Evolutionary conservation across 2,888 invertebrate species (phyloP).

Genomic region (Cyaniris semiargus): DNA sequence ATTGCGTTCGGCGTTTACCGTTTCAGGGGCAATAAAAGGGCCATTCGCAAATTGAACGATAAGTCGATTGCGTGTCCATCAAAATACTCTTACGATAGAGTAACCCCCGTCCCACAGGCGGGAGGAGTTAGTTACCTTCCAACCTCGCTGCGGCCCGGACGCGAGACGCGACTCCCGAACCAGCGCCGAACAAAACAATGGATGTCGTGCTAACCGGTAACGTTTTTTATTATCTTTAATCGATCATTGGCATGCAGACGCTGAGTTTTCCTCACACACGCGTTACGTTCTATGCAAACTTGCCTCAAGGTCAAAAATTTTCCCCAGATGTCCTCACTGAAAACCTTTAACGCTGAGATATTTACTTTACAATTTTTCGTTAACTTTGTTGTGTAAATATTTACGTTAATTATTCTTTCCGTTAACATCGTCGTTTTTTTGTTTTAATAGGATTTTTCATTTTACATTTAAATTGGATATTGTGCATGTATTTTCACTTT

Average conservation of each 20-base stretch:
- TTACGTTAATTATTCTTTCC: background rate
- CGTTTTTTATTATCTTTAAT: constrained; percentile 33
- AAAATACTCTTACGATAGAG: constrained; percentile 37
- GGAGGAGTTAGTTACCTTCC: constrained; percentile 45
- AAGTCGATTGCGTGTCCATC: constrained; percentile 42
- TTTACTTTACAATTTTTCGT: background rate
- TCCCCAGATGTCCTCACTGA: constrained; percentile 33
- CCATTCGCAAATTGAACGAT: constrained; percentile 37
- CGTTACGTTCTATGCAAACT: constrained; percentile 29
- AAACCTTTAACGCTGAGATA: constrained; percentile 24
- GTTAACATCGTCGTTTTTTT: background rate
- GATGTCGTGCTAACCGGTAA: constrained; percentile 39
- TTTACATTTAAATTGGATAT: background rate
- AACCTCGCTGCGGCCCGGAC: constrained; percentile 43
- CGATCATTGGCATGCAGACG: background rate
- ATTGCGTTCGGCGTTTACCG: constrained; percentile 18
- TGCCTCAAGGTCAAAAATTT: constrained; percentile 34
- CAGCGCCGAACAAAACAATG: constrained; percentile 40
- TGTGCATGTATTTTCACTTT: background rate
- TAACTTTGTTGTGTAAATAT: constrained; percentile 10
- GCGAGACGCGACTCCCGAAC: constrained; percentile 49
- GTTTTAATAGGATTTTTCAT: background rate
- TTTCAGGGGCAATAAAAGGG: constrained; percentile 37
- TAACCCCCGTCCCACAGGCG: constrained; percentile 43
- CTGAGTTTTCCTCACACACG: background rate